Base-by-base conservation (phyloP, 2,888 invertebrate species). In the Phortica okadai region DNA sequence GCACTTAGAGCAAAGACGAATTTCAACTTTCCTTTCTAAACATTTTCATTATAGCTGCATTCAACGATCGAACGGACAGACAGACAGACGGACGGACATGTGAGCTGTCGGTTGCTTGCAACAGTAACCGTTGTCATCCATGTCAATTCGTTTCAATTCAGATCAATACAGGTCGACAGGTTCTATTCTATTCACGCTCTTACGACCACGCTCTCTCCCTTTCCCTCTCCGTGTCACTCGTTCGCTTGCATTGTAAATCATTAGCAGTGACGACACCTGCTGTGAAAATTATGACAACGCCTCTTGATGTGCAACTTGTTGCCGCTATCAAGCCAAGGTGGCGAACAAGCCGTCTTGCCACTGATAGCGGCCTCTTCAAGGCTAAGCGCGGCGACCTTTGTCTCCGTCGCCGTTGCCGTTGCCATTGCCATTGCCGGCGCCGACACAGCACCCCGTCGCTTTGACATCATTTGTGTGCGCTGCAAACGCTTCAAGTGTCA, bases 211-310 rank as follows among this genome's bases (percentile, higher is more conserved):
- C 72, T 54, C 72, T 66, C 72, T 16, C 74, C 70, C 76, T 74
- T 73, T 81, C 25, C 66, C n/a, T 21, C 14, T 42, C 14, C 42
- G 45, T 59, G 11, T 21, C 3, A 69, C 33, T 69, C 56, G 67
- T 6, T 44, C 54, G 1, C 62, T 73, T 62, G n/a, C 16, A 45
- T 69, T 86, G 81, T 84, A 86, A 88, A 86, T 86, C 89, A 88
- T 88, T 88, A 89, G 83, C 84, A 81, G 76, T 83, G 88, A 33
- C 33, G 33, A 85, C 90, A 90, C 89, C 90, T 90, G 89, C 90
- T 90, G 89, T 88, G 90, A 89, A 90, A 90, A 90, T 90, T 88
- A 90, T 90, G 90, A 89, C 88, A 90, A 88, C 88, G 89, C 85
- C 88, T 86, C 84, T 89, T 87, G 89, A 87, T 85, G 88, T 83